These are phyloP conservation scores for Orchestia grillus DNA, from an alignment of 1,140 invertebrate genomes.

Conservation along the genomic window DNA sequence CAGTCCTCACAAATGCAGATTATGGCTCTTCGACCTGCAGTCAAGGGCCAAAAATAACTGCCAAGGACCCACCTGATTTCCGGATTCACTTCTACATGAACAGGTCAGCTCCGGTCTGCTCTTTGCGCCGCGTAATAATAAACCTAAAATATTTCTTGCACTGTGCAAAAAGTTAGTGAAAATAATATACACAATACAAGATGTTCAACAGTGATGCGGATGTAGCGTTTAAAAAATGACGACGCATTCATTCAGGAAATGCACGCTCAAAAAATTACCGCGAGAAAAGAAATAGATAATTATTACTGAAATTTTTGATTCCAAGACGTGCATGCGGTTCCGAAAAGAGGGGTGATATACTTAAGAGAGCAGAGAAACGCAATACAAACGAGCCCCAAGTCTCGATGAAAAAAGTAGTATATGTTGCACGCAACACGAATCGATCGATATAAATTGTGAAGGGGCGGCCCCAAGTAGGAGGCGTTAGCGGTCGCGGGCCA, in stretches of 20 bases:
- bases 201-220: not conserved
- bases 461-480: not conserved
- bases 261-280: not conserved
- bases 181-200: not conserved
- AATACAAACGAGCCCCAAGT: not conserved
- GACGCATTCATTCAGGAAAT: not conserved
- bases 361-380: not conserved
- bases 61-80: constrained; percentile 23
- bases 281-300: not conserved
- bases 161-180: not conserved
- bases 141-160: not conserved
- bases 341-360: not conserved
- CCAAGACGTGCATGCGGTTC: not conserved
- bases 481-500: not conserved
- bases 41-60: constrained; percentile 35
- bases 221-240: not conserved
- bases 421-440: not conserved
- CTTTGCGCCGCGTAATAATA: not conserved
- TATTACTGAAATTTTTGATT: not conserved
- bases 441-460: not conserved
- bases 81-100: not conserved
- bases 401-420: not conserved
- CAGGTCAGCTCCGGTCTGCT: not conserved
- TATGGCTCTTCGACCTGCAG: constrained; percentile 26
- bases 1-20: constrained; percentile 46